These are phyloP conservation scores for Scaeva pyrastri DNA, from an alignment of 2,888 invertebrate species.

Conservation along the genomic window DNA sequence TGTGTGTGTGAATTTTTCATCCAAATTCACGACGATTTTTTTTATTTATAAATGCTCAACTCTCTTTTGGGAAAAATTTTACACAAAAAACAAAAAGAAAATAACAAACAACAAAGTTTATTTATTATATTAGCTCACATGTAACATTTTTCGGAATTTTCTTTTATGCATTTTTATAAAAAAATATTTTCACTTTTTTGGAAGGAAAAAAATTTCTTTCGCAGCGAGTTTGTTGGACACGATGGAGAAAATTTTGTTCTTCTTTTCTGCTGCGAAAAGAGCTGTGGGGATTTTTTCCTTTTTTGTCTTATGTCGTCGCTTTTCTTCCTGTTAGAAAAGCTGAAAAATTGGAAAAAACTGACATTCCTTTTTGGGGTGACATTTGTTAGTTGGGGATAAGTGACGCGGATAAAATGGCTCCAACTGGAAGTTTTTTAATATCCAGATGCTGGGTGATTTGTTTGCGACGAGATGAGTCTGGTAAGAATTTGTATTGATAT, in stretches of 20 bases:
- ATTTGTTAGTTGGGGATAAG: slow-evolving; percentile 55
- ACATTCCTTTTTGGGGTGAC: slow-evolving; percentile 64
- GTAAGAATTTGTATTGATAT: slow-evolving; percentile 45
- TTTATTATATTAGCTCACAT: slow-evolving; percentile 70
- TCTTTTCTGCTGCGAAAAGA: slow-evolving; percentile 42
- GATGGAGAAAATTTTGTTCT: slow-evolving; percentile 67
- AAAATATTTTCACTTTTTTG: slow-evolving; percentile 55
- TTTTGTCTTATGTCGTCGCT: slow-evolving; percentile 62
- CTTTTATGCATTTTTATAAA: slow-evolving; percentile 67
- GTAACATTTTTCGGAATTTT: slow-evolving; percentile 70
- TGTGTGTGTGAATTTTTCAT: slow-evolving; percentile 65
- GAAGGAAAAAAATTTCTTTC: slow-evolving; percentile 64
- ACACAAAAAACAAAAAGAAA: slow-evolving; percentile 70
- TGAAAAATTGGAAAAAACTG: slow-evolving; percentile 62
- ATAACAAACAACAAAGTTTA: slow-evolving; percentile 68
- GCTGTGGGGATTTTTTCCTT: slow-evolving; percentile 57
- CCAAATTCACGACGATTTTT: slow-evolving; percentile 54
- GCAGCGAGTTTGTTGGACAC: slow-evolving; percentile 52
- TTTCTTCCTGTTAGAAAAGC: slow-evolving; percentile 61
- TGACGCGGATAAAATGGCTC: slow-evolving; percentile 68
- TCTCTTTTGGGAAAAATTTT: slow-evolving; percentile 66
- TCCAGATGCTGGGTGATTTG: slow-evolving; percentile 70
- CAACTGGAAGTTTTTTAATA: slow-evolving; percentile 46
- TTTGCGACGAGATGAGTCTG: slow-evolving; percentile 66
- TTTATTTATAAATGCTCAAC: slow-evolving; percentile 63